These are phyloP conservation scores for Dicyrtomina minuta DNA, from an alignment of 2,888 invertebrate genomes.

Conservation along the genomic window DNA sequence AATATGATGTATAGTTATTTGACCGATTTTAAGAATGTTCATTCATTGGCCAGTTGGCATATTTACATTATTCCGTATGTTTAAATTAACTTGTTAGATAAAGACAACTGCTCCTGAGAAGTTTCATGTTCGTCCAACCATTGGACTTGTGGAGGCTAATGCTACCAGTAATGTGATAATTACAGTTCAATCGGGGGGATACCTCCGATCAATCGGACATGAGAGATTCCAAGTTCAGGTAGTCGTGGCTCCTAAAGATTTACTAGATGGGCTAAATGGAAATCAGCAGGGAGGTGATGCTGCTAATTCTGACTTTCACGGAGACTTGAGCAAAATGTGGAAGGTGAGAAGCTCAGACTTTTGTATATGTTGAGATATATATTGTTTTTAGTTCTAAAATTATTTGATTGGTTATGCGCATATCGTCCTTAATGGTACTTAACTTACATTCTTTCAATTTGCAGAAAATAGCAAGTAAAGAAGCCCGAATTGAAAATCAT, in stretches of 20 bases:
- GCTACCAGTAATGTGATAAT: conserved; percentile 69
- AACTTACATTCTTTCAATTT: neutral
- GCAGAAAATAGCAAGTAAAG: conserved; percentile 22
- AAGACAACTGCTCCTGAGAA: conserved; percentile 95
- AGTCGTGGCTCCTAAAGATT: conserved; percentile 40
- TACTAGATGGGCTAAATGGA: conserved; percentile 25
- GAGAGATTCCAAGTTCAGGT: conserved; percentile 78
- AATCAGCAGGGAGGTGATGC: conserved; percentile 5
- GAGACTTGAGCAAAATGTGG: conserved; percentile 31
- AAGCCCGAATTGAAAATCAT: conserved; percentile 30
- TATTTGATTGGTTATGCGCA: neutral
- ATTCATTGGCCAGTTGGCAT: too few species aligned
- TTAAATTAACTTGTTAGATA: too few species aligned
- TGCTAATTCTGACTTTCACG: conserved; percentile 18
- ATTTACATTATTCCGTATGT: too few species aligned
- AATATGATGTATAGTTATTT: neutral
- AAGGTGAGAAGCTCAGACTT: conserved; percentile 32
- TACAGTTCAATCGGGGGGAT: conserved; percentile 72
- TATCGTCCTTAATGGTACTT: neutral
- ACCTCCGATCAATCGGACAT: conserved; percentile 55
- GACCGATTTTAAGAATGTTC: too few species aligned
- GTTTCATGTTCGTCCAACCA: conserved; percentile 87
- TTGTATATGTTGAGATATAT: too few species aligned
- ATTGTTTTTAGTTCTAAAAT: neutral
- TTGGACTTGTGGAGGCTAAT: conserved; percentile 71